phyloP scores from a whole-genome alignment of 2,113 vertebrate genomes.

The Illadopsis cleaveri region DNA sequence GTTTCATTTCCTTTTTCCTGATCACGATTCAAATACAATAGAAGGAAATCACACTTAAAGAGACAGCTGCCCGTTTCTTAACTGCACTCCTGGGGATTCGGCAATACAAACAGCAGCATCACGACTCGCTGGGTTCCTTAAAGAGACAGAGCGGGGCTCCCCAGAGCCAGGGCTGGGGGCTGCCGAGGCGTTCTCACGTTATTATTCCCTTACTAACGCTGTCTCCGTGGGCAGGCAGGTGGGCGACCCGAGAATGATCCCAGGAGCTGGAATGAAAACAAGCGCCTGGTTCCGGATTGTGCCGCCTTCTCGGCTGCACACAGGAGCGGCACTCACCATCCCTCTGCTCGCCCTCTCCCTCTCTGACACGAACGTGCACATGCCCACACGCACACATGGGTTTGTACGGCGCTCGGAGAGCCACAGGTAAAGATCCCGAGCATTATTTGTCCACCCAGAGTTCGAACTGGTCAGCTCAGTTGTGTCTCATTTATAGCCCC shows the following conservation, averaged over 20 bases:
- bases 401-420: accelerated
- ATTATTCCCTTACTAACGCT: background rate
- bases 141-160: constrained; percentile 60
- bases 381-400: background rate
- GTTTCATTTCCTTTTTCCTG: constrained; percentile 98
- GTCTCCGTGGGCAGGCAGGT: background rate
- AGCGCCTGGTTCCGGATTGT: background rate
- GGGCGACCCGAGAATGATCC: background rate
- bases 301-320: background rate
- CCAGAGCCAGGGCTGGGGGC: background rate
- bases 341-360: background rate
- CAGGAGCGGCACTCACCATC: background rate
- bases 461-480: accelerated
- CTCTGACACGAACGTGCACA: accelerated
- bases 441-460: background rate
- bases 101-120: constrained; percentile 60
- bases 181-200: background rate
- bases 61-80: constrained; percentile 80
- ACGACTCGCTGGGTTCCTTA: constrained; percentile 66
- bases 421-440: background rate
- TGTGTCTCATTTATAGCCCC: background rate
- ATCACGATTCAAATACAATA: constrained; percentile 97
- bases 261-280: background rate
- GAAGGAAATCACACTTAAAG: constrained; percentile 98
- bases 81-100: constrained; percentile 71